Base-by-base conservation (phyloP, 2,888 invertebrate species). In the Rhogogaster chlorosoma region DNA sequence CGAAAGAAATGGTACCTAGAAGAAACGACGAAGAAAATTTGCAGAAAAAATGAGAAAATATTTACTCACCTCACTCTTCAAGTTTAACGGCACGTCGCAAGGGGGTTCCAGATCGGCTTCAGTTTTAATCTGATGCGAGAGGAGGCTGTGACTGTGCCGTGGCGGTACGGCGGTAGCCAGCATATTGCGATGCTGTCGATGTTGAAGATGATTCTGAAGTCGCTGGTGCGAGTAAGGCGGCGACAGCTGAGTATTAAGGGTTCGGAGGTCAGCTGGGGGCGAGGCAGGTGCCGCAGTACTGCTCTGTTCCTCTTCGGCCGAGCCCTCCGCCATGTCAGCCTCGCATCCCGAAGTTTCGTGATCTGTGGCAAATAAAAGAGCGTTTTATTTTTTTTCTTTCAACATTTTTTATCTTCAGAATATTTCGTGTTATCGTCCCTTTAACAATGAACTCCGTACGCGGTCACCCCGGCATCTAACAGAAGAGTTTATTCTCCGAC, bases 271-370 rank as follows among this genome's bases (percentile, higher is more conserved):
- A 92, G 94, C 93, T 90, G 95, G 94, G 89, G 95, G 94, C 87
- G 94, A 94, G 90, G 93, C 93, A 88, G 94, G 94, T 88, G 95
- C 94, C 92, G 95, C 95, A 92, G 95, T 92, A 95, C 95, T 94
- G 94, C 94, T 93, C 94, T 94, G 93, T 94, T 94, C 93, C 92
- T 94, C 94, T 92, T 94, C 94, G 90, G 96, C 96, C 95, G 95
- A 96, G 94, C 97, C 97, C 95, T 96, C 96, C 95, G 96, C 95
- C 96, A 96, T 96, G 95, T 96, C 96, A 96, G 96, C 96, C 96
- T 96, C 96, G 96, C 96, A 96, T 96, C 96, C 96, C 96, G 96
- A 92, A 88, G 90, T 96, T 94, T 96, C 96, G 96, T 90, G 90
- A 91, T 96, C 96, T 96, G 95, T 92, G 95, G n/a, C 6, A 36